Evolutionary conservation across 2,888 invertebrate species (phyloP).

Genomic region (Caenorhabditis becei): DNA sequence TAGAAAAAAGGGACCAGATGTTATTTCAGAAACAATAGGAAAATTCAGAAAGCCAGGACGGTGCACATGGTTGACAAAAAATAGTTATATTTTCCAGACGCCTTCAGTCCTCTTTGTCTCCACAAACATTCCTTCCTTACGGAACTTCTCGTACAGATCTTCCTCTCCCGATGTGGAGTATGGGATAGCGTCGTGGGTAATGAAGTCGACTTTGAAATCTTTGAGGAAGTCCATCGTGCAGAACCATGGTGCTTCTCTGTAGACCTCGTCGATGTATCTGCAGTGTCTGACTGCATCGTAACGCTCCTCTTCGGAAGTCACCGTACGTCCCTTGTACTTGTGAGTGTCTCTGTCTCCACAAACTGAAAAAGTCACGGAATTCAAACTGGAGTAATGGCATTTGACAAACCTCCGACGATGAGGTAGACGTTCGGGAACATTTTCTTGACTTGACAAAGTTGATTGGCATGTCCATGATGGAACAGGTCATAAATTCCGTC

Average conservation of each 20-base stretch:
- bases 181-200: conserved; percentile 98
- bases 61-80: neutral
- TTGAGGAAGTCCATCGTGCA: conserved; percentile 91
- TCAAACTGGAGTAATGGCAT: no score
- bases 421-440: conserved; percentile 94
- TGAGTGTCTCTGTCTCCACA: conserved; percentile 80
- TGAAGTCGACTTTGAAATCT: conserved; percentile 97
- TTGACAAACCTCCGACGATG: conserved; percentile 91
- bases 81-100: conserved; percentile 87
- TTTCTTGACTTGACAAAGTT: conserved; percentile 94
- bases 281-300: conserved; percentile 95
- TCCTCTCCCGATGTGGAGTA: conserved; percentile 89
- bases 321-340: conserved; percentile 85
- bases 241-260: conserved; percentile 93
- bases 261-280: conserved; percentile 95
- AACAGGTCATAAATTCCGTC: conserved; percentile 99
- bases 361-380: conserved; percentile 70
- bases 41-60: neutral
- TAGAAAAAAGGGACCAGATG: conserved; percentile 30
- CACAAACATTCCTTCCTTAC: conserved; percentile 94
- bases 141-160: conserved; percentile 90
- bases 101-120: conserved; percentile 87
- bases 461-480: conserved; percentile 97
- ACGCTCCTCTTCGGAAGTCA: conserved; percentile 96
- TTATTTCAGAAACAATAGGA: neutral